phyloP scores from a whole-genome alignment of 1,140 invertebrate species.

The Colletes latitarsis region DNA sequence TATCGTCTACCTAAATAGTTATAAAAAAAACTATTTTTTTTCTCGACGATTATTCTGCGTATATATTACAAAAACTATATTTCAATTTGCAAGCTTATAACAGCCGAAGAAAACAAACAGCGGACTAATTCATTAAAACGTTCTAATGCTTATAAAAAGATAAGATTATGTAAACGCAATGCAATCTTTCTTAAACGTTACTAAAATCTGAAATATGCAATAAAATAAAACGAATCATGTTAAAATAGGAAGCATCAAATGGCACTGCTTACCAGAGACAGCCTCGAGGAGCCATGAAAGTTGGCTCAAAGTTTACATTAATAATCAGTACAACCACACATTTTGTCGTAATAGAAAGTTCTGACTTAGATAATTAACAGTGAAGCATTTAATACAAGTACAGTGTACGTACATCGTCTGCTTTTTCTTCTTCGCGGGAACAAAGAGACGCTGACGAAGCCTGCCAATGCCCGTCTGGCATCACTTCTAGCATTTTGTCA shows the following conservation, averaged over 20 bases:
- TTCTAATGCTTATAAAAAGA: slow-evolving; percentile 48
- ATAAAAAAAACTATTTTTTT: slow-evolving; percentile 11
- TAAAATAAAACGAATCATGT: slow-evolving; percentile 56
- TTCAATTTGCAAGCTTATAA: slow-evolving; percentile 55
- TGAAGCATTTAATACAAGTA: slow-evolving; percentile 48
- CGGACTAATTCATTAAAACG: slow-evolving; percentile 45
- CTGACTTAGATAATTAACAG: slow-evolving; percentile 55
- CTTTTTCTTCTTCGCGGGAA: slow-evolving; percentile 81
- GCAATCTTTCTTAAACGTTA: slow-evolving; percentile 39
- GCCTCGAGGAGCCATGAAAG: slow-evolving; percentile 68
- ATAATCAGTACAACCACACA: slow-evolving; percentile 62
- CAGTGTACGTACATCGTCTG: slow-evolving; percentile 69
- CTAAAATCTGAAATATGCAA: slow-evolving; percentile 50
- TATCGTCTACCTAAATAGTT: slow-evolving; percentile 43
- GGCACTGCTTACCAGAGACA: slow-evolving; percentile 65
- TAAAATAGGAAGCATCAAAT: slow-evolving; percentile 64
- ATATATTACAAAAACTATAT: slow-evolving; percentile 53
- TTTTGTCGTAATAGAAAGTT: slow-evolving; percentile 55
- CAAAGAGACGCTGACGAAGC: slow-evolving; percentile 83
- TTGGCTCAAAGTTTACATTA: slow-evolving; percentile 69
- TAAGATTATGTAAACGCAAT: slow-evolving; percentile 38
- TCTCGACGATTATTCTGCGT: slow-evolving; percentile 41
- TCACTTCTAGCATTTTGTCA: slow-evolving; percentile 85
- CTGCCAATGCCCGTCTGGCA: slow-evolving; percentile 85
- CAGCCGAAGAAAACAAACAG: slow-evolving; percentile 56